phyloP scores from a whole-genome alignment of 1,140 invertebrate species.

The Trichonephila clavata region DNA sequence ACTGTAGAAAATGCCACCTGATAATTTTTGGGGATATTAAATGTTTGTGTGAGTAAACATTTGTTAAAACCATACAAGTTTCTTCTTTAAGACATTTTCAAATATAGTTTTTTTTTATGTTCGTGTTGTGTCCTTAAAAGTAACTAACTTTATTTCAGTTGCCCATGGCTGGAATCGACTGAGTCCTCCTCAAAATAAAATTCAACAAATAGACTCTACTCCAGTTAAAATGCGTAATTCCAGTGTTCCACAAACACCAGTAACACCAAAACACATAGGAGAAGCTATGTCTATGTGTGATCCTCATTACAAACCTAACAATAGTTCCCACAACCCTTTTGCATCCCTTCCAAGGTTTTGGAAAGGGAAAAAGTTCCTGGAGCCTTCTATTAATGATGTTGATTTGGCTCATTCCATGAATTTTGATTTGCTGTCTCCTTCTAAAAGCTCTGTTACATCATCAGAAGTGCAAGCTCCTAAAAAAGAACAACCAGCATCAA shows the following conservation, averaged over 20 bases:
- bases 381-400: slow-evolving; percentile 83
- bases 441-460: slow-evolving; percentile 7
- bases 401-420: slow-evolving; percentile 84
- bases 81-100: too few species aligned
- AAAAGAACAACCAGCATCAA: background rate
- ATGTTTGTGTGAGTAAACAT: too few species aligned
- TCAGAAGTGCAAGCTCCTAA: background rate
- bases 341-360: slow-evolving; percentile 85
- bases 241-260: slow-evolving; percentile 51
- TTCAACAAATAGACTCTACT: background rate
- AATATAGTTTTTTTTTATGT: too few species aligned
- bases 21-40: too few species aligned
- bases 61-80: too few species aligned
- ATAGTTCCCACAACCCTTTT: slow-evolving; percentile 85
- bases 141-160: slow-evolving; percentile 42
- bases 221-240: slow-evolving; percentile 15
- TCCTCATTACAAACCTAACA: slow-evolving; percentile 85
- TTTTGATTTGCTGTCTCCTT: slow-evolving; percentile 85
- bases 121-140: too few species aligned
- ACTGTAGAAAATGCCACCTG: too few species aligned
- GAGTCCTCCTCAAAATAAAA: slow-evolving; percentile 20
- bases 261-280: slow-evolving; percentile 85
- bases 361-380: slow-evolving; percentile 79
- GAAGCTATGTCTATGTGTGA: slow-evolving; percentile 90
- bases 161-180: slow-evolving; percentile 60